Percentiles rank a stretch among this genome's conserved stretches.
These are phyloP conservation scores for Stigmatopora nigra DNA, from an alignment of 2,113 vertebrate genomes.

Conservation along the genomic window DNA sequence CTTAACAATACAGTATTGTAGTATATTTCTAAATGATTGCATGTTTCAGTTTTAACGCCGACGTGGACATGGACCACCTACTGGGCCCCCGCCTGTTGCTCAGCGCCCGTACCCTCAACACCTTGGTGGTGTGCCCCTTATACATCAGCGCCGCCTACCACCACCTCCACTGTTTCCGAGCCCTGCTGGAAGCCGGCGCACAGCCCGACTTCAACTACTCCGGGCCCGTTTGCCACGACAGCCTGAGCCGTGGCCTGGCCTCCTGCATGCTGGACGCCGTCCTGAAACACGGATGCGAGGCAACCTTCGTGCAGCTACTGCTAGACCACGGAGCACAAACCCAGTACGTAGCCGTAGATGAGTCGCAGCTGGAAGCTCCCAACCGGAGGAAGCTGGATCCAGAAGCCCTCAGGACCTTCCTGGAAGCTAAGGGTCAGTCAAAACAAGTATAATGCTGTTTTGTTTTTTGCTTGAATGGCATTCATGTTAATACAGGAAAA, in stretches of 20 bases:
- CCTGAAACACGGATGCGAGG: constrained; percentile 82
- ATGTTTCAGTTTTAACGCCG: constrained; percentile 77
- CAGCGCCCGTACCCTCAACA: constrained; percentile 78
- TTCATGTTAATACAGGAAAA: too few species aligned
- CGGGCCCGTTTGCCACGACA: constrained; percentile 75
- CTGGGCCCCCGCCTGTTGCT: constrained; percentile 64
- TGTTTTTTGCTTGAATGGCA: too few species aligned
- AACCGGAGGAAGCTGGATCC: constrained; percentile 79
- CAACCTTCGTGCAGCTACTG: constrained; percentile 77
- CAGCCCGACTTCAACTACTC: constrained; percentile 90
- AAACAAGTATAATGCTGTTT: too few species aligned
- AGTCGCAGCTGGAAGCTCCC: constrained; percentile 60
- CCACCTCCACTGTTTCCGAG: constrained; percentile 82
- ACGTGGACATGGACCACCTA: constrained; percentile 87
- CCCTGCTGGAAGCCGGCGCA: constrained; percentile 84
- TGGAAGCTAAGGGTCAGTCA: constrained; percentile 80
- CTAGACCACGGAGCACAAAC: constrained; percentile 85
- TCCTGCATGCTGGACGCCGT: constrained; percentile 86
- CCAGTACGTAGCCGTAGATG: constrained; percentile 76
- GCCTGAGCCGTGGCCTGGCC: constrained; percentile 76
- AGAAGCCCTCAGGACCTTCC: constrained; percentile 76
- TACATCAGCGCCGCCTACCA: constrained; percentile 93
- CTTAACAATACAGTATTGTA: too few species aligned
- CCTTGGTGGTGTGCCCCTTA: constrained; percentile 84
- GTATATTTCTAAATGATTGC: background rate